Conservation (phyloP, 2,888 invertebrate genomes). For the Drosophila stalkeri region DNA sequence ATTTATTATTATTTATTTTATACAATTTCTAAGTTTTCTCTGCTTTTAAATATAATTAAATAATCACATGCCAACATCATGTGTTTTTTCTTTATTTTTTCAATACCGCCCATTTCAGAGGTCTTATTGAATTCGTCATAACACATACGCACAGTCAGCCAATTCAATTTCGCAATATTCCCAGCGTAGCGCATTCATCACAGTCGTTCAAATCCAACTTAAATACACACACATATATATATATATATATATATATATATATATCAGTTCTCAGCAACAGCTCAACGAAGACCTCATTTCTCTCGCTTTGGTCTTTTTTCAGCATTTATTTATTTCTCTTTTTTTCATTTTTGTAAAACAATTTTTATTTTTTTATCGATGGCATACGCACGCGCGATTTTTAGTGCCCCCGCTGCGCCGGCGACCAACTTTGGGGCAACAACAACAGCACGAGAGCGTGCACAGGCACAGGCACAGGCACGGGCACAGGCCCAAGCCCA, state of each 20-base stretch:
- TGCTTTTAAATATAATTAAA: background rate
- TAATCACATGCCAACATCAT: background rate
- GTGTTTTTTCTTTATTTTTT: background rate
- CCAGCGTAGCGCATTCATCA: constrained; percentile 59
- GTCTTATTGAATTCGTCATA: constrained; percentile 22
- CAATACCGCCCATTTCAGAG: background rate
- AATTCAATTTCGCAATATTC: constrained; percentile 48
- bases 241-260: background rate
- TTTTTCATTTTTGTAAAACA: constrained; percentile 68
- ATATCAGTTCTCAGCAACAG: constrained; percentile 32
- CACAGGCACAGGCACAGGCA: constrained; percentile 48
- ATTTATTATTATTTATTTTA: no score
- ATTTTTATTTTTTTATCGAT: constrained; percentile 79
- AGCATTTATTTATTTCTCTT: constrained; percentile 32
- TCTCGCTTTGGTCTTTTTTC: constrained; percentile 57
- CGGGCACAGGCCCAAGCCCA: constrained; percentile 51
- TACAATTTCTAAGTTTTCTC: no score
- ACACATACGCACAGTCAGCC: constrained; percentile 39
- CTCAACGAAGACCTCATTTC: constrained; percentile 75
- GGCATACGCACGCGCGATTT: constrained; percentile 81
- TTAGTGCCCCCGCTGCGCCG: constrained; percentile 78
- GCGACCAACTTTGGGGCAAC: constrained; percentile 66
- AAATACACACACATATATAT: constrained; percentile 7
- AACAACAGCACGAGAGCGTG: constrained; percentile 57
- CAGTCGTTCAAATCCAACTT: constrained; percentile 53